Evolutionary conservation across 2,888 invertebrate species (phyloP).

Genomic region (Stenotaenia linearis): DNA sequence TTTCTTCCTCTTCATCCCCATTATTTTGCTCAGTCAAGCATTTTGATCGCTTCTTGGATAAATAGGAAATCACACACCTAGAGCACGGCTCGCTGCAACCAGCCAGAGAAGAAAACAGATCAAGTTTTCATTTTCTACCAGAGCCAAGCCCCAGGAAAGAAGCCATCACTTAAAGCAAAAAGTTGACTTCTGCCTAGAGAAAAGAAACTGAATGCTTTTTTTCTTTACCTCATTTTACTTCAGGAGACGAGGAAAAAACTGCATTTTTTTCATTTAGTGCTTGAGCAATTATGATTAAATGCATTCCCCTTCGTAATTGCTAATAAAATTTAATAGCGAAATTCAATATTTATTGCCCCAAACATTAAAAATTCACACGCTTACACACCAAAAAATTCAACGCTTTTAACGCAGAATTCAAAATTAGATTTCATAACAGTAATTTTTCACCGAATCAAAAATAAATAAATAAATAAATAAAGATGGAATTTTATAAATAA

Average conservation of each 20-base stretch:
- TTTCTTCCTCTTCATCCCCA: neutral
- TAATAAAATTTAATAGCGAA: too few relatives aligned
- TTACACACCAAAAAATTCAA: too few relatives aligned
- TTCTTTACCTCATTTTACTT: neutral
- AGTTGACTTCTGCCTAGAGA: neutral
- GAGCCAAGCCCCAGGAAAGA: constrained; percentile 21
- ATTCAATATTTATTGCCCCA: too few relatives aligned
- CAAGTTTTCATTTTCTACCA: constrained; percentile 17
- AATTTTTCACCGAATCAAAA: too few relatives aligned
- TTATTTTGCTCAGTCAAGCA: constrained; percentile 24
- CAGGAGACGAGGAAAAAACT: neutral
- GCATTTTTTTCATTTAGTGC: too few relatives aligned
- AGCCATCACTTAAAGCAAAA: constrained; percentile 21
- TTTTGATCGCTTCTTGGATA: constrained; percentile 24
- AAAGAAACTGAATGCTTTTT: neutral
- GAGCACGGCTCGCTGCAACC: constrained; percentile 18
- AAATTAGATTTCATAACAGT: too few relatives aligned
- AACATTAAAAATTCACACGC: too few relatives aligned
- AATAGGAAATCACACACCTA: constrained; percentile 26
- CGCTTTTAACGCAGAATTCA: too few relatives aligned
- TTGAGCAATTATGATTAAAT: too few relatives aligned
- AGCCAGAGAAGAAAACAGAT: constrained; percentile 18
- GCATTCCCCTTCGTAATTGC: too few relatives aligned
- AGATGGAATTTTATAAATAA: too few relatives aligned
- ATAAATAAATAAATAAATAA: too few relatives aligned